These are phyloP conservation scores for Orthosia cruda DNA, from an alignment of 2,888 invertebrate genomes.

Conservation along the genomic window DNA sequence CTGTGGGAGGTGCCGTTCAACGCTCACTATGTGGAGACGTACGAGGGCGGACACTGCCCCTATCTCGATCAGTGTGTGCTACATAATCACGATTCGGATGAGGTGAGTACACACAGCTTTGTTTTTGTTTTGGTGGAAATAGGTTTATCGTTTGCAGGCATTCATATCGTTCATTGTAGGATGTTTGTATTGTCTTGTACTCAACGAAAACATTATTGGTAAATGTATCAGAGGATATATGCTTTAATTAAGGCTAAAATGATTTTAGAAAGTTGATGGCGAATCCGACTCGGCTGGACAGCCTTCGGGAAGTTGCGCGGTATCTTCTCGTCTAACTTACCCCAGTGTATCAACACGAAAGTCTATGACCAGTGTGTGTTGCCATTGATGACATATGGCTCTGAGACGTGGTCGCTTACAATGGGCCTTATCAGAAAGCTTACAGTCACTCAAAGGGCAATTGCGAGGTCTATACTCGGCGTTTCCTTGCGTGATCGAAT, in stretches of 20 bases:
- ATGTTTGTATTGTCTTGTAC: background rate
- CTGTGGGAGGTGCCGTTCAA: slow-evolving; percentile 98
- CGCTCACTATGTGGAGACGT: slow-evolving; percentile 97
- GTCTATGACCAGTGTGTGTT: no score
- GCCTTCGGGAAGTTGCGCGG: no score
- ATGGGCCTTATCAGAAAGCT: no score
- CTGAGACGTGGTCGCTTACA: no score
- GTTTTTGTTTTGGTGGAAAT: slow-evolving; percentile 1
- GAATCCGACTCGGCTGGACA: no score
- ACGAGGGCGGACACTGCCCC: slow-evolving; percentile 98
- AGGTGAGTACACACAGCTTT: slow-evolving; percentile 80
- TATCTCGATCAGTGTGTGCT: slow-evolving; percentile 98
- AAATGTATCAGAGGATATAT: background rate
- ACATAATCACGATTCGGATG: slow-evolving; percentile 95
- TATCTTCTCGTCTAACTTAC: no score
- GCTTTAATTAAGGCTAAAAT: background rate
- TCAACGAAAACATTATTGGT: background rate
- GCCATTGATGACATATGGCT: no score
- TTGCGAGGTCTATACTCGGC: no score
- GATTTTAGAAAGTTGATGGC: background rate
- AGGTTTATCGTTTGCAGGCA: background rate
- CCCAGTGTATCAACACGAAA: no score
- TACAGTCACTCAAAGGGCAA: no score
- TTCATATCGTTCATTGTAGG: background rate
- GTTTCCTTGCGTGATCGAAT: no score